phyloP scores from a whole-genome alignment of 2,888 invertebrate species.

The Zygothrica quintamaculata region DNA sequence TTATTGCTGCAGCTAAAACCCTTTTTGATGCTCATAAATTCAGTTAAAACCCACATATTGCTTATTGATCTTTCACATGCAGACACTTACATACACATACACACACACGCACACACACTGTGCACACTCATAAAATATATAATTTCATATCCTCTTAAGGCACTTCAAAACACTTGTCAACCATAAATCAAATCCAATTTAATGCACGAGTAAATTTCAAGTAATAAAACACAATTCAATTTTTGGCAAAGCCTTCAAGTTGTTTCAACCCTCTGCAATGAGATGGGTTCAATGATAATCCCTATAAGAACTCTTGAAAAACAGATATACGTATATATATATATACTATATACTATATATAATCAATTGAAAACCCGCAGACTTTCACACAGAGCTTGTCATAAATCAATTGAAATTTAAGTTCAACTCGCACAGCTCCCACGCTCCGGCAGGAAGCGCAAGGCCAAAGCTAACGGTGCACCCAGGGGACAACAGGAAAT shows the following conservation, averaged over 20 bases:
- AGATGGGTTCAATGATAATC: slow-evolving; percentile 44
- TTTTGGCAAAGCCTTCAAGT: slow-evolving; percentile 55
- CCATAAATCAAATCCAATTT: slow-evolving; percentile 66
- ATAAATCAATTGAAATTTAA: slow-evolving; percentile 69
- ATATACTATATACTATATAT: slow-evolving; percentile 19
- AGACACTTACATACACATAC: slow-evolving; percentile 37
- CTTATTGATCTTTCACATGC: slow-evolving; percentile 15
- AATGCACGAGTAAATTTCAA: slow-evolving; percentile 36
- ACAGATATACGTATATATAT: background rate
- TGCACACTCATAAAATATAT: slow-evolving; percentile 39
- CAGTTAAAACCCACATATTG: slow-evolving; percentile 37
- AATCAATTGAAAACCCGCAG: slow-evolving; percentile 72
- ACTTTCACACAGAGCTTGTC: slow-evolving; percentile 38
- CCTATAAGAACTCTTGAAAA: slow-evolving; percentile 36
- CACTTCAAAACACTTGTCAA: slow-evolving; percentile 60
- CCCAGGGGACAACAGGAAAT: slow-evolving; percentile 68
- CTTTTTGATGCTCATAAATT: slow-evolving; percentile 5
- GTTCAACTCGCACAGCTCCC: slow-evolving; percentile 53
- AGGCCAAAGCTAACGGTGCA: slow-evolving; percentile 58
- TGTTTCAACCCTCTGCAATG: slow-evolving; percentile 37
- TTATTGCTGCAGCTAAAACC: slow-evolving; percentile 13
- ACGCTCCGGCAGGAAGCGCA: slow-evolving; percentile 63
- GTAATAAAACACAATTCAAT: slow-evolving; percentile 51
- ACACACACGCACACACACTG: slow-evolving; percentile 35
- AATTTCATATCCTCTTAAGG: slow-evolving; percentile 22